Evolutionary conservation across 2,888 invertebrate species (phyloP).

Genomic region (Phorcus lineatus): DNA sequence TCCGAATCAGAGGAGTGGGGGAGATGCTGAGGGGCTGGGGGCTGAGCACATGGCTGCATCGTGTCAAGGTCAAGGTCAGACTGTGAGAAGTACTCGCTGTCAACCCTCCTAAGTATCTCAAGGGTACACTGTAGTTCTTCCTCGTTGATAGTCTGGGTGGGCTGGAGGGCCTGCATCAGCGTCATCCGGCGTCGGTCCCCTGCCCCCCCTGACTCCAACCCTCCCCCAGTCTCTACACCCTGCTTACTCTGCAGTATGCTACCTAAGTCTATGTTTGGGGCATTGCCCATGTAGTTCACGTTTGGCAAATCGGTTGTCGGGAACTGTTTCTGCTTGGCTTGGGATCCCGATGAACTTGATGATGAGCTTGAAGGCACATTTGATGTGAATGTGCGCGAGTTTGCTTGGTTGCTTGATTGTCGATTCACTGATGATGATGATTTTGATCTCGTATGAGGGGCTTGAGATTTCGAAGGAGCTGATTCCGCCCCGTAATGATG

Average conservation of each 20-base stretch:
- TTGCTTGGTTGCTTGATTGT: background rate
- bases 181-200: background rate
- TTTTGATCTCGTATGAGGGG: background rate
- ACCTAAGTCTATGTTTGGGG: slow-evolving; percentile 49
- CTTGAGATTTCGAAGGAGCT: background rate
- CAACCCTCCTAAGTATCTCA: slow-evolving; percentile 45
- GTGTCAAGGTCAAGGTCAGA: background rate
- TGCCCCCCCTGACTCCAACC: background rate
- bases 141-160: slow-evolving; percentile 12
- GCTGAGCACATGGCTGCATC: background rate
- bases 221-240: slow-evolving; percentile 3
- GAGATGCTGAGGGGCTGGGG: too few species aligned
- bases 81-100: slow-evolving; percentile 47
- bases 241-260: slow-evolving; percentile 26
- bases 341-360: background rate
- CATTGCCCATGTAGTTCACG: slow-evolving; percentile 49
- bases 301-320: slow-evolving; percentile 41
- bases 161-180: background rate
- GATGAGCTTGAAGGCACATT: background rate
- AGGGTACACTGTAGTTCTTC: slow-evolving; percentile 47
- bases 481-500: background rate
- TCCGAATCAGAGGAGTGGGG: too few species aligned
- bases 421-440: background rate
- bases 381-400: background rate
- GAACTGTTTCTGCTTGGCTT: background rate